phyloP scores from a whole-genome alignment of 2,888 invertebrate genomes.

The Dioctria linearis region DNA sequence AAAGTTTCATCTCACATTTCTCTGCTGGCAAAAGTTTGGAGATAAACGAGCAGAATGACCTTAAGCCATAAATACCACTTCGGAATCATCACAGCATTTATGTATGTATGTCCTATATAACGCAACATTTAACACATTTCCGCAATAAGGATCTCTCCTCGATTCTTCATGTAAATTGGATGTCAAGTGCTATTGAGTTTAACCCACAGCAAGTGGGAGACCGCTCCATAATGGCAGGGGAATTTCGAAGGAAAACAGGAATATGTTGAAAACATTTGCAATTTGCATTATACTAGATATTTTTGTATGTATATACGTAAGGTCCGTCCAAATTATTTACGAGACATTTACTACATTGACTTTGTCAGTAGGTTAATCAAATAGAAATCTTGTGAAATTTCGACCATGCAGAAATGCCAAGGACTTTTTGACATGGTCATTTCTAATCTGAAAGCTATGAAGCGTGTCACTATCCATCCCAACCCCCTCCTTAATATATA shows the following conservation, averaged over 20 bases:
- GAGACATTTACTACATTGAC: constrained; percentile 54
- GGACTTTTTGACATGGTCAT: constrained; percentile 1
- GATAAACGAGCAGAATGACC: constrained; percentile 29
- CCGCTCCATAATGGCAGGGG: constrained; percentile 17
- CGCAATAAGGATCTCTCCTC: constrained; percentile 52
- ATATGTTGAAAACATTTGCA: constrained; percentile 21
- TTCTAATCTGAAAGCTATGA: constrained; percentile 1
- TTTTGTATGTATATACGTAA: constrained; percentile 8
- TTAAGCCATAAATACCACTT: constrained; percentile 42
- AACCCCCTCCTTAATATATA: neutral
- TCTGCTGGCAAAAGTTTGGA: neutral
- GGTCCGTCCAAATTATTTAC: constrained; percentile 52
- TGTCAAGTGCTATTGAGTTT: constrained; percentile 57
- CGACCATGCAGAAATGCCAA: neutral
- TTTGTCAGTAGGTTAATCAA: constrained; percentile 40
- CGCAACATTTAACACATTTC: constrained; percentile 58
- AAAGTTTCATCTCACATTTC: neutral
- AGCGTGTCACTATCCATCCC: constrained; percentile 16
- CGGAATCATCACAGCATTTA: constrained; percentile 46
- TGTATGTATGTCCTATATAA: constrained; percentile 38
- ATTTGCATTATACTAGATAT: too few species aligned
- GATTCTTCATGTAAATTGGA: constrained; percentile 58
- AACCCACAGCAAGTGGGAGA: constrained; percentile 34
- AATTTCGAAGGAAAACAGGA: neutral
- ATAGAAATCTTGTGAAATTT: neutral